Base-by-base conservation (phyloP, 2,797 vertebrate species). In the Chelmon rostratus region DNA sequence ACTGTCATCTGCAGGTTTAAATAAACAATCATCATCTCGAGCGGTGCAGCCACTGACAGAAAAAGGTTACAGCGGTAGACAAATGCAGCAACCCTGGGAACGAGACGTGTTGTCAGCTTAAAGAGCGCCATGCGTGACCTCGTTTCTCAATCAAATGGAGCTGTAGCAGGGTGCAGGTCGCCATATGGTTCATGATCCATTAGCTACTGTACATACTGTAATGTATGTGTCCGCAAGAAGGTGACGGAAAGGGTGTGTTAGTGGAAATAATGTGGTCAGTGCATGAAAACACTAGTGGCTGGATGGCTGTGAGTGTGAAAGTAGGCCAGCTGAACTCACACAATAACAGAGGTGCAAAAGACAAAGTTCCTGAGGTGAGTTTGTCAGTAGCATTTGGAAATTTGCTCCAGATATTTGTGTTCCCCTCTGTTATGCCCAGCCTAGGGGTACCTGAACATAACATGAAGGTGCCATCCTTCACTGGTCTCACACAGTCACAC, bases 181-280 rank as follows among this genome's bases (percentile, higher is more conserved):
- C 53, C 68, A 57, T 58, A 58, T 57, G 37, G 53, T 69, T 57
- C 67, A 69, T 35, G 67, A 56, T 19, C 18, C 38, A 70, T 69
- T 69, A 70, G 54, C 40, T 37, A 33, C 38, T 57, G 53, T 58
- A 70, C 40, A 69, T 46, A 57, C 52, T 10, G 38, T n/a, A 5
- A 42, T 44, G 65, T 42, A 50, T 56, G 21, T 19, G 40, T 16
- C 23, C 44, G 37, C 15, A 44, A 28, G 35, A 23, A 5, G 10
- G 15, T 28, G 50, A 31, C 44, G 38, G 25, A n/a, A 33, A 25
- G 18, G 25, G 18, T 57, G 31, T 35, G 15, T 50, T 16, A 35
- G 21, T 52, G 33, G 50, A 68, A 37, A 31, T 68, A 31, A 31
- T 56, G 35, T 23, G 66, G 58, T 62, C 38, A 42, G 58, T 40